phyloP scores from a whole-genome alignment of 2,113 vertebrate species.

The Fulmarus glacialis region DNA sequence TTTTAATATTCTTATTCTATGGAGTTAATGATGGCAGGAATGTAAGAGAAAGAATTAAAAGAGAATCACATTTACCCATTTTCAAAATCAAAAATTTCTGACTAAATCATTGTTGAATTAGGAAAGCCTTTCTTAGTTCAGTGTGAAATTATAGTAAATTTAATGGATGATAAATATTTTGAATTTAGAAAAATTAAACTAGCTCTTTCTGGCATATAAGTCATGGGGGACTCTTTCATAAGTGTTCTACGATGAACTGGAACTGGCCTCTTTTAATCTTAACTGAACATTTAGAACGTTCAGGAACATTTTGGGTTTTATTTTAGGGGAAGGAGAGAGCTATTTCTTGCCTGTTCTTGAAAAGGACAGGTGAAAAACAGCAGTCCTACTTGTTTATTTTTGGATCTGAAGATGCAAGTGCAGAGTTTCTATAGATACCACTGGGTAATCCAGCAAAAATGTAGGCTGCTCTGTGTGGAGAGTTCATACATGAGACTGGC shows the following conservation, averaged over 20 bases:
- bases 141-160: not conserved
- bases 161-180: not conserved
- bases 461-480: not conserved
- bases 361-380: not conserved
- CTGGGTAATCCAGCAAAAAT: not conserved
- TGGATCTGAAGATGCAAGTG: constrained; percentile 7
- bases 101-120: not conserved
- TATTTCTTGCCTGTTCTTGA: constrained; percentile 16
- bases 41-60: not conserved
- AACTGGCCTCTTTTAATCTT: not conserved
- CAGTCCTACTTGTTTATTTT: constrained; percentile 35
- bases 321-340: not conserved
- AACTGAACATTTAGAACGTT: not conserved
- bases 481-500: not conserved
- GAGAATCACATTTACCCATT: not conserved
- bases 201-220: not conserved
- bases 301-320: not conserved
- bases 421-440: constrained; percentile 44
- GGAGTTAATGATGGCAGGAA: not conserved
- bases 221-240: not conserved
- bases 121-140: not conserved
- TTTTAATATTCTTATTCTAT: not conserved
- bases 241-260: not conserved
- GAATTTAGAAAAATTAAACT: not conserved
- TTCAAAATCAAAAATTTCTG: not conserved